Percentiles rank a stretch among this genome's conserved stretches.
Evolutionary conservation across 1,140 invertebrate species (phyloP).

Genomic region (Cyclargus thomasi): DNA sequence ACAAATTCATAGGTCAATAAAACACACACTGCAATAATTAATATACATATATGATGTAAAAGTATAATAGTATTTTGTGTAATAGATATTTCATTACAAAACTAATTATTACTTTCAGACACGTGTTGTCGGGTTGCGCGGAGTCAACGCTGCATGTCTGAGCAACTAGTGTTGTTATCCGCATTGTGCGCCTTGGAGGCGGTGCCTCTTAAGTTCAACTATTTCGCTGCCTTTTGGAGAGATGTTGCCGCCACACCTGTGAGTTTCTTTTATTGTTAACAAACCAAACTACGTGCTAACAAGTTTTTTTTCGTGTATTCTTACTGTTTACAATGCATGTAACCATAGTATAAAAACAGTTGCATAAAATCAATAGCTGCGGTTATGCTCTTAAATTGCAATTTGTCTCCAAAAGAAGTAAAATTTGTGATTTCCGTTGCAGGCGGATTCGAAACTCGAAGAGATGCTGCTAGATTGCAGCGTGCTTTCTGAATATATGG

Average conservation of each 20-base stretch:
- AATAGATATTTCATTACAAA: no score
- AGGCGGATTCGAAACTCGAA: constrained; percentile 86
- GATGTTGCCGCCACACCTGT: constrained; percentile 86
- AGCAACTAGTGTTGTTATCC: constrained; percentile 86
- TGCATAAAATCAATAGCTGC: no score
- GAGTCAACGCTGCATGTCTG: constrained; percentile 85
- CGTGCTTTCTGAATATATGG: constrained; percentile 89
- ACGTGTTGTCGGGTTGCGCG: constrained; percentile 92
- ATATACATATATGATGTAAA: no score
- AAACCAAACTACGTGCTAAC: no score
- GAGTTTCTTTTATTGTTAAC: no score
- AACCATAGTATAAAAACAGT: no score
- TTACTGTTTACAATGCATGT: no score
- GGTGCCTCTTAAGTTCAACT: constrained; percentile 86
- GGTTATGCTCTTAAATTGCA: no score
- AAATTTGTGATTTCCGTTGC: constrained; percentile 28
- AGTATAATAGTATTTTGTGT: no score
- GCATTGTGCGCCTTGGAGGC: constrained; percentile 92
- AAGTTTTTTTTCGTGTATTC: no score
- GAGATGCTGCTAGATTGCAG: constrained; percentile 85
- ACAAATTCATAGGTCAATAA: constrained; percentile 68
- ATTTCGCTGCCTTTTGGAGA: constrained; percentile 90
- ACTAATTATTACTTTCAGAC: constrained; percentile 74
- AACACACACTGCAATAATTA: no score
- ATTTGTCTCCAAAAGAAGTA: no score